Evolutionary conservation across 2,113 vertebrate genomes (phyloP).

Genomic region (Rhinoderma darwinii): DNA sequence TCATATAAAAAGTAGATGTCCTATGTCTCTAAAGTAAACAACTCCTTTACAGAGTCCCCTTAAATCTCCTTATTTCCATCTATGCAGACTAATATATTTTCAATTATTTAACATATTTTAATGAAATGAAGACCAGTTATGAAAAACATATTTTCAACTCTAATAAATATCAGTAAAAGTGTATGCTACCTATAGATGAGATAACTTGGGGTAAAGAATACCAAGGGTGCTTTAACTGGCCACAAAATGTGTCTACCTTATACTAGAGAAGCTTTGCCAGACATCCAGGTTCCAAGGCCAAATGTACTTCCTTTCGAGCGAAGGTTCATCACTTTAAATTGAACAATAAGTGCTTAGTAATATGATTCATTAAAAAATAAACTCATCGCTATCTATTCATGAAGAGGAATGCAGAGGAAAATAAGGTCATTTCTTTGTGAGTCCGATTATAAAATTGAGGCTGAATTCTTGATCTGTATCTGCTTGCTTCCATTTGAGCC

Average conservation of each 20-base stretch:
- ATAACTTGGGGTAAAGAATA: not conserved
- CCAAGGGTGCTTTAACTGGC: not conserved
- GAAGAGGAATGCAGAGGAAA: constrained; percentile 43
- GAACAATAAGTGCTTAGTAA: constrained; percentile 54
- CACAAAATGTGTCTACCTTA: not conserved
- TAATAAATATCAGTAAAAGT: not conserved
- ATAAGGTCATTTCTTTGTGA: constrained; percentile 58
- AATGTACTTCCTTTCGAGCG: not conserved
- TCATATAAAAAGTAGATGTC: too few relatives aligned
- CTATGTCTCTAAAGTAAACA: too few relatives aligned
- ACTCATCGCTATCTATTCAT: constrained; percentile 49
- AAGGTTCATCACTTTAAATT: constrained; percentile 41
- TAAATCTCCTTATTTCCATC: too few relatives aligned
- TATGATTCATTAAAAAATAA: constrained; percentile 52
- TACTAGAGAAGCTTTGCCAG: not conserved
- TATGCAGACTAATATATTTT: too few relatives aligned
- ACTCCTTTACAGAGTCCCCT: too few relatives aligned
- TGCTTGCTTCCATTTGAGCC: constrained; percentile 68
- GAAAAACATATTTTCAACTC: not conserved
- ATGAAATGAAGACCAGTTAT: not conserved
- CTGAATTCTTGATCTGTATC: constrained; percentile 74
- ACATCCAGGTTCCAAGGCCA: not conserved
- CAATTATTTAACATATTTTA: not conserved
- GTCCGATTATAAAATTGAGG: constrained; percentile 55
- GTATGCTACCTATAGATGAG: not conserved